Evolutionary conservation across 2,888 invertebrate species (phyloP), one percentile per base, ranked within the genome.

Genomic region (Ptilodon capucinus): DNA sequence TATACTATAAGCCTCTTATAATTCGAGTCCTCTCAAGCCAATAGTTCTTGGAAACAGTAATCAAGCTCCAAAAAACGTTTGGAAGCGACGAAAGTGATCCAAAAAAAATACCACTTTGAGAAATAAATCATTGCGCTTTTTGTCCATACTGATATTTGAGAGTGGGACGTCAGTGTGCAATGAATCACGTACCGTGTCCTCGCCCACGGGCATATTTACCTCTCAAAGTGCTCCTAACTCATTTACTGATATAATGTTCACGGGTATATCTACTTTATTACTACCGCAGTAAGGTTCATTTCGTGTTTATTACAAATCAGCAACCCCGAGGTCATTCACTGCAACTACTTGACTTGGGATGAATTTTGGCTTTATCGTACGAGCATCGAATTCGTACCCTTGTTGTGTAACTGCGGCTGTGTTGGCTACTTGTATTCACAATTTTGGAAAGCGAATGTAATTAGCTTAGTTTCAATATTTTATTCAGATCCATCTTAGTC

Each of bases 121-220:
- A 56, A 58, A 57, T 74, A 75, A 70, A 74, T 76, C 71, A 71
- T 72, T 65, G 60, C 51, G 56, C 61, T 66, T 65, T 66, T 68
- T 72, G 73, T 63, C 55, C 55, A 60, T 41, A 36, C 71, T 67
- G 60, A 66, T 71, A 69, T 73, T 68, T 58, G 64, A 73, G 74
- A 76, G 75, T 76, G 71, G 76, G 76, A 74, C 71, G 78, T 75
- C 76, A 75, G 71, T 73, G 61, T 70, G 76, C 76, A 76, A 81
- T 87, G 84, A 85, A 84, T 86, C 84, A 86, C 74, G 68, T 71
- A 76, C 66, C 60, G 64, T 75, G 74, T 80, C 76, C 73, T 82
- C 84, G 83, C 85, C 86, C 81, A 87, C 82, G 69, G 74, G 71
- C 76, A 75, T 76, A 79, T 79, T 83, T 83, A 81, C 77, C 75